phyloP scores from a whole-genome alignment of 2,888 invertebrate species.

The Parnassius apollo region DNA sequence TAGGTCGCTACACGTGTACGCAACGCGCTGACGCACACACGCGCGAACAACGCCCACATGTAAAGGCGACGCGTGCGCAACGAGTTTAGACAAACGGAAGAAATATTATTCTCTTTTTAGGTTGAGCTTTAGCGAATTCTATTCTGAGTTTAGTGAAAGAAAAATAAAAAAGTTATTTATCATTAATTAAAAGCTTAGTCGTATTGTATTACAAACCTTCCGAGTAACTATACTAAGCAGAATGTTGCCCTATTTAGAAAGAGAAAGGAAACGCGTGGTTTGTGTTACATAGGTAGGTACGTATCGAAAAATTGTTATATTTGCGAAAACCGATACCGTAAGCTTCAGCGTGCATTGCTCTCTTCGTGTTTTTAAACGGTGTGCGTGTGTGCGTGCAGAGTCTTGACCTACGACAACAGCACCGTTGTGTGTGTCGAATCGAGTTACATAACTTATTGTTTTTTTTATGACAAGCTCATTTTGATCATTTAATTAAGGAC shows the following conservation, averaged over 20 bases:
- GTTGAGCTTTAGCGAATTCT: slow-evolving; percentile 59
- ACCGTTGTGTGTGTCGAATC: slow-evolving; percentile 41
- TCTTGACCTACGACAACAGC: slow-evolving; percentile 51
- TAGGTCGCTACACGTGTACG: slow-evolving; percentile 49
- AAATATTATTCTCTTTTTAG: slow-evolving; percentile 79
- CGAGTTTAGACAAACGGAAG: slow-evolving; percentile 80
- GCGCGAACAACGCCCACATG: slow-evolving; percentile 51
- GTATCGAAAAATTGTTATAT: slow-evolving; percentile 45
- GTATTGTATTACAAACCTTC: neutral
- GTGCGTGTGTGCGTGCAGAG: slow-evolving; percentile 37
- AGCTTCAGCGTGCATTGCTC: slow-evolving; percentile 57
- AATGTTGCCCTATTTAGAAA: slow-evolving; percentile 33
- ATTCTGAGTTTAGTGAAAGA: slow-evolving; percentile 39
- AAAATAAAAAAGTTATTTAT: slow-evolving; percentile 13
- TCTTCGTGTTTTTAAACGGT: slow-evolving; percentile 42
- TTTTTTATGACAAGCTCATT: slow-evolving; percentile 26
- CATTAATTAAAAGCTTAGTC: neutral
- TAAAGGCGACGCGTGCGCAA: slow-evolving; percentile 69
- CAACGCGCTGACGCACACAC: slow-evolving; percentile 44
- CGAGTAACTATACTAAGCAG: slow-evolving; percentile 21
- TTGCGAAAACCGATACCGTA: slow-evolving; percentile 62
- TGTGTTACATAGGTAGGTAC: slow-evolving; percentile 33
- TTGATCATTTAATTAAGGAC: slow-evolving; percentile 20
- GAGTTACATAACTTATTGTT: slow-evolving; percentile 57
- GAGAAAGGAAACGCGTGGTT: slow-evolving; percentile 35